Conservation (phyloP, 2,888 invertebrate genomes). For the Melanostoma mellinum region DNA sequence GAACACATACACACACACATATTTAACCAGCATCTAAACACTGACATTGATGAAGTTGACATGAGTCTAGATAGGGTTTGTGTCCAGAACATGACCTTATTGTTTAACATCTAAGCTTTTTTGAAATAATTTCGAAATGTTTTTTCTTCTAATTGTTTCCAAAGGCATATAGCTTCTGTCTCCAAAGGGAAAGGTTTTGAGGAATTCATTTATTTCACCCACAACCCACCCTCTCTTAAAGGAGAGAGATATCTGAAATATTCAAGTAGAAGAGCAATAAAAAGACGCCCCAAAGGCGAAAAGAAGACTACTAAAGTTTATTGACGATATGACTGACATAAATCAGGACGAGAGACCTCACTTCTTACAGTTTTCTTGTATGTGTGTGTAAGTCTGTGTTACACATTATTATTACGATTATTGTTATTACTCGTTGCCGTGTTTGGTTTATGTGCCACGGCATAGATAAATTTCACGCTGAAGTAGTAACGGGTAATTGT, state of each 20-base stretch:
- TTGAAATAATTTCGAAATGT: constrained; percentile 11
- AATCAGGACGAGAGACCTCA: constrained; percentile 74
- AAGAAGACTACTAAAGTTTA: constrained; percentile 73
- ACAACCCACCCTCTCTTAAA: background rate
- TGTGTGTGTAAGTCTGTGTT: constrained; percentile 56
- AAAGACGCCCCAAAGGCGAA: constrained; percentile 72
- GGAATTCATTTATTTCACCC: constrained; percentile 26
- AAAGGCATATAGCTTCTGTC: background rate
- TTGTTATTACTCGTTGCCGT: constrained; percentile 76
- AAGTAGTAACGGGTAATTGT: constrained; percentile 73
- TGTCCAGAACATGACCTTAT: constrained; percentile 44
- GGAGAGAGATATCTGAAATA: constrained; percentile 52
- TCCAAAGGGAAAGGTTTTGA: constrained; percentile 22
- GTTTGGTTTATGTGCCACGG: constrained; percentile 75
- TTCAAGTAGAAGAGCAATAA: constrained; percentile 69
- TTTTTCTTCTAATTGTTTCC: constrained; percentile 32
- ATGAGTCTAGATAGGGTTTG: constrained; percentile 1
- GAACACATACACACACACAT: constrained; percentile 9
- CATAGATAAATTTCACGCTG: constrained; percentile 73
- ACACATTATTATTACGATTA: constrained; percentile 75
- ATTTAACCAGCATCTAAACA: background rate
- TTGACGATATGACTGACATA: constrained; percentile 77
- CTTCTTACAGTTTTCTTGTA: constrained; percentile 11
- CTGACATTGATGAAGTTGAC: constrained; percentile 41
- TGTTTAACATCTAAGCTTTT: constrained; percentile 29